Evolutionary conservation across 2,797 vertebrate genomes (phyloP).

Genomic region (Sebastes kiyomatsui): DNA sequence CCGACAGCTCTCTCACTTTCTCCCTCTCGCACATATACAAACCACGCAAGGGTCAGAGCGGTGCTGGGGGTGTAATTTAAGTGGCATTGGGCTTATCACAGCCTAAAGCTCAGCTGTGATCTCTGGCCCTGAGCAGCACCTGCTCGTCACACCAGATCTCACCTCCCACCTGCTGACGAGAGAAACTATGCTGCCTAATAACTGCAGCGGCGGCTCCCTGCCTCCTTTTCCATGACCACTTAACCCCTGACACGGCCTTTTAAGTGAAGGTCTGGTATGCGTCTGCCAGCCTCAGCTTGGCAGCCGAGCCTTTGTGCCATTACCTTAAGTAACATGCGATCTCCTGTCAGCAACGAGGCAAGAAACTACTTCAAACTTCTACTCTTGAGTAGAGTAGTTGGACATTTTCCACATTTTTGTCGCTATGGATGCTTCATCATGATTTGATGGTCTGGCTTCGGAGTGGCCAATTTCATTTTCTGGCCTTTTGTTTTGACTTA

Average conservation of each 20-base stretch:
- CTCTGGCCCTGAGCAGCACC: slow-evolving; percentile 68
- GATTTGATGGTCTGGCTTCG: not conserved
- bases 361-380: slow-evolving; percentile 29
- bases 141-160: slow-evolving; percentile 75
- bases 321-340: slow-evolving; percentile 63
- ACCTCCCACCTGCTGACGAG: slow-evolving; percentile 78
- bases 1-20: slow-evolving; percentile 61
- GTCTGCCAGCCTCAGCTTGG: slow-evolving; percentile 72
- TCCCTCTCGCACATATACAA: slow-evolving; percentile 47
- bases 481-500: not conserved
- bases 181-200: slow-evolving; percentile 75
- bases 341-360: slow-evolving; percentile 43
- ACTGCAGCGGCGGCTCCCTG: slow-evolving; percentile 67
- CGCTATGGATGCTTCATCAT: not conserved
- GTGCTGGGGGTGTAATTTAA: slow-evolving; percentile 76
- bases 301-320: slow-evolving; percentile 58
- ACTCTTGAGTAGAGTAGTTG: slow-evolving; percentile 1
- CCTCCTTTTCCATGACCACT: slow-evolving; percentile 77
- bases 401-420: slow-evolving; percentile 31
- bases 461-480: not conserved
- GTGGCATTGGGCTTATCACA: slow-evolving; percentile 71
- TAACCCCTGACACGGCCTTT: slow-evolving; percentile 78
- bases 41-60: slow-evolving; percentile 52
- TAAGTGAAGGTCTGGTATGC: slow-evolving; percentile 78
- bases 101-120: slow-evolving; percentile 73